Evolutionary conservation across 2,888 invertebrate species (phyloP), one percentile per base, ranked within the genome.

Genomic region (Perizoma flavofasciatum): DNA sequence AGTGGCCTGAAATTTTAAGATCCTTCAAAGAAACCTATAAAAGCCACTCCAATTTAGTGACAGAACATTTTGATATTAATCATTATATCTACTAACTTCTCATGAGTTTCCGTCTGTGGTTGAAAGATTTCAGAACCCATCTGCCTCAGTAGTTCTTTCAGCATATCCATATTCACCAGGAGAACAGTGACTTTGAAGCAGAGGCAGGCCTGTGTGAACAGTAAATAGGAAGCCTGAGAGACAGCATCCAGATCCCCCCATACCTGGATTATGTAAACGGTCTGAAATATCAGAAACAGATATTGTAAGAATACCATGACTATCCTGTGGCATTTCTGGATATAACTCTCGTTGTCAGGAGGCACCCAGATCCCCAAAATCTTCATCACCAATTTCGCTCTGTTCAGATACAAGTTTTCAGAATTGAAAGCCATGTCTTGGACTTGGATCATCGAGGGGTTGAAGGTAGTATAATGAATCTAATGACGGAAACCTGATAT

Each of bases 211-310:
- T 91, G 88, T 0, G 91, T 90, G 64, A 91, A 89, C 4, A 88
- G 67, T 50, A 92, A 52, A 43, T 89, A 88, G 0, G 82, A 88
- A 0, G 89, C 86, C 57, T 90, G 85, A 0, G 85, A 88, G 0
- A 90, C 83, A 0, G 87, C 88, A 35, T 86, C 89, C 44, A 89
- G 70, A 43, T 90, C 86, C 0, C 90, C 89, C 86, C 87, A 88
- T 1, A 88, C 87, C 69, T 85, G 80, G 5, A 81, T 47, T 10
- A 89, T 87, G 61, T 85, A 88, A 61, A 89, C 77, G 0, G 79
- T 70, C 80, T 91, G 89, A 60, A 89, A 90, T 34, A 85, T 52
- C 32, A 90, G 65, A 70, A 91, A 90, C 50, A 83, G 65, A 64
- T 83, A 86, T 53, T 90, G 90, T 32, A 87, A 55, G 0, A 68